Evolutionary conservation across 1,140 invertebrate genomes (phyloP).

Genomic region (Pissodes strobi): DNA sequence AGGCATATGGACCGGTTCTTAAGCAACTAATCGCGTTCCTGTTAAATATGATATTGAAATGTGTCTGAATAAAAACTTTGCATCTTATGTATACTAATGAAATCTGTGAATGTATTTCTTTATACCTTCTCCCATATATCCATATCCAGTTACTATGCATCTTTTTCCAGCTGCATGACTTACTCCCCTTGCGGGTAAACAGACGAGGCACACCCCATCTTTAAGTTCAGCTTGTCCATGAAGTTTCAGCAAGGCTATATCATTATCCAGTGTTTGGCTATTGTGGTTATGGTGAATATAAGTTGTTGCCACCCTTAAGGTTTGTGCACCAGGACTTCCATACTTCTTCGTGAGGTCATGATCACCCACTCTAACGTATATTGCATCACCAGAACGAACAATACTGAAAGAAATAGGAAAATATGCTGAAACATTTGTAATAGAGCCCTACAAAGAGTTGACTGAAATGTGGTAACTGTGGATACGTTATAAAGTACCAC

Average conservation of each 20-base stretch:
- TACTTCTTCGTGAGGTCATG: constrained; percentile 88
- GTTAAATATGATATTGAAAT: too few species aligned
- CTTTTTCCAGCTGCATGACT: constrained; percentile 84
- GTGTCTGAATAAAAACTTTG: too few species aligned
- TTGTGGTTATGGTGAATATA: constrained; percentile 98
- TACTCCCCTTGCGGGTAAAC: constrained; percentile 83
- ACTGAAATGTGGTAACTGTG: constrained; percentile 10
- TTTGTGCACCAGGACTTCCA: constrained; percentile 86
- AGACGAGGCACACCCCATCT: constrained; percentile 81
- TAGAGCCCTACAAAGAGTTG: neutral
- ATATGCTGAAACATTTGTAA: constrained; percentile 43
- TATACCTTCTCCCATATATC: constrained; percentile 93
- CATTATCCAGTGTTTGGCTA: constrained; percentile 93
- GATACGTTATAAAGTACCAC: constrained; percentile 3
- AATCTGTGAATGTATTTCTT: too few species aligned
- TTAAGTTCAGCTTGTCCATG: constrained; percentile 87
- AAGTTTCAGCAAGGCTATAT: constrained; percentile 91
- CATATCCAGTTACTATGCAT: constrained; percentile 92
- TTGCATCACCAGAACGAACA: constrained; percentile 85
- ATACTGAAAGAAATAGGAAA: constrained; percentile 72
- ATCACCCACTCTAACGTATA: constrained; percentile 91
- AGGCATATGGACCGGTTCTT: too few species aligned
- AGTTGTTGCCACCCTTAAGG: constrained; percentile 84
- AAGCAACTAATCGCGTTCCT: too few species aligned
- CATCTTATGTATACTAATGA: too few species aligned